Evolutionary conservation across 2,113 vertebrate genomes (phyloP).

Genomic region (Seriola quinqueradiata): DNA sequence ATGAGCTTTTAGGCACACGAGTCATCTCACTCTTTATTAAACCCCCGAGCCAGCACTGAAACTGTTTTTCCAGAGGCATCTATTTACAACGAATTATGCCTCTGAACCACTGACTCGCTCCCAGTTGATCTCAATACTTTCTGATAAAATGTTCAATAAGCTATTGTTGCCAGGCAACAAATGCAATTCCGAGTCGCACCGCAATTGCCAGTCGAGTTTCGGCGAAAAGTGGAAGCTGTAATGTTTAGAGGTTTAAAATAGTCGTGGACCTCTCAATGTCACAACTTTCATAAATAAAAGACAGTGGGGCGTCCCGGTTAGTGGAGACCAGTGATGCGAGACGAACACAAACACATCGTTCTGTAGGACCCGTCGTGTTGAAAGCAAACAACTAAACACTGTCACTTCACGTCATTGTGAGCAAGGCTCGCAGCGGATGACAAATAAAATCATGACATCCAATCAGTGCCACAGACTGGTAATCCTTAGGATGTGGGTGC

Average conservation of each 20-base stretch:
- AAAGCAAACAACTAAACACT: constrained; percentile 50
- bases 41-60: constrained; percentile 46
- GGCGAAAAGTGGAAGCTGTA: constrained; percentile 26
- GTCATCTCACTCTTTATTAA: constrained; percentile 59
- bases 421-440: constrained; percentile 18
- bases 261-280: constrained; percentile 45
- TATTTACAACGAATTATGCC: constrained; percentile 70
- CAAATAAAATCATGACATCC: constrained; percentile 49
- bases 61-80: constrained; percentile 56
- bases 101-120: constrained; percentile 59
- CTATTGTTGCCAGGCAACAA: constrained; percentile 69
- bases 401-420: constrained; percentile 35
- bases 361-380: constrained; percentile 20
- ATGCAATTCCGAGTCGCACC: constrained; percentile 37
- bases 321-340: constrained; percentile 29
- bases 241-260: constrained; percentile 46
- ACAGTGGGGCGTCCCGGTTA: constrained; percentile 26
- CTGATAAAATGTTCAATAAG: constrained; percentile 73
- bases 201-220: constrained; percentile 17
- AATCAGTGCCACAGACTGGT: constrained; percentile 39
- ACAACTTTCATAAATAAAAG: constrained; percentile 50
- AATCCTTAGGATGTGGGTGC: constrained; percentile 46
- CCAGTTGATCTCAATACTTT: constrained; percentile 63
- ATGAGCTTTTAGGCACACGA: constrained; percentile 52
- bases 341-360: constrained; percentile 54